Base-by-base conservation (phyloP, 2,797 vertebrate genomes). In the Smutsia gigantea region DNA sequence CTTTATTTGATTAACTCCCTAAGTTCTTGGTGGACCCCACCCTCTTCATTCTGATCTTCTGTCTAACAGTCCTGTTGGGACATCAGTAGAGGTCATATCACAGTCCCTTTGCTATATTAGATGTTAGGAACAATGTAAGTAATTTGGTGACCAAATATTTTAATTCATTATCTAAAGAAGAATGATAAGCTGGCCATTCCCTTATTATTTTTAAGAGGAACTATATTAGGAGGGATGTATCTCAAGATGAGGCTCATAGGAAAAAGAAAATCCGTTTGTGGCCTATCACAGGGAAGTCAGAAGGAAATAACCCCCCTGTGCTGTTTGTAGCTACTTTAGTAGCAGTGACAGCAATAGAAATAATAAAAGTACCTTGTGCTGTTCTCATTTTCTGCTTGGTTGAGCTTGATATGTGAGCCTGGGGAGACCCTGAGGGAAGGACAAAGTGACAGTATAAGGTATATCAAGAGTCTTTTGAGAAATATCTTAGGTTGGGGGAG, bases 191-290 rank as follows among this genome's bases (percentile, higher is more conserved):
- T 81, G 61, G 23, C 51, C 68, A 9, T 71, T 4, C 1, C 31
- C 2, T 74, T 66, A 11, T 59, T 88, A 81, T 85, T 85, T 94
- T 57, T 90, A 31, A 88, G 77, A 96, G 34, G 39, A 95, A 86
- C 31, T 79, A 34, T 6, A 10, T 34, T 61, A 77, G 83, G 27
- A 75, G 15, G 25, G 29, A 42, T 90, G 14, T 75, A 34, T 66
- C 19, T 93, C 34, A 94, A 79, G 23, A 71, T 71, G 59, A 83
- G 19, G 4, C 12, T 69, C 63, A 19, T 5, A 51, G 55, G 4
- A 5, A n/a, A 49, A 77, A 61, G 79, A 34, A 75, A 11, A 68
- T 9, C 13, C 78, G 7, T 57, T 49, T 69, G 25, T 95, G 69
- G n/a, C 75, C 7, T 75, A 31, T 82, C 68, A 61, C 13, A 37